Percentiles rank a stretch among this genome's conserved stretches.
Evolutionary conservation across 2,797 vertebrate genomes (phyloP).

Genomic region (Rhinophrynus dorsalis): DNA sequence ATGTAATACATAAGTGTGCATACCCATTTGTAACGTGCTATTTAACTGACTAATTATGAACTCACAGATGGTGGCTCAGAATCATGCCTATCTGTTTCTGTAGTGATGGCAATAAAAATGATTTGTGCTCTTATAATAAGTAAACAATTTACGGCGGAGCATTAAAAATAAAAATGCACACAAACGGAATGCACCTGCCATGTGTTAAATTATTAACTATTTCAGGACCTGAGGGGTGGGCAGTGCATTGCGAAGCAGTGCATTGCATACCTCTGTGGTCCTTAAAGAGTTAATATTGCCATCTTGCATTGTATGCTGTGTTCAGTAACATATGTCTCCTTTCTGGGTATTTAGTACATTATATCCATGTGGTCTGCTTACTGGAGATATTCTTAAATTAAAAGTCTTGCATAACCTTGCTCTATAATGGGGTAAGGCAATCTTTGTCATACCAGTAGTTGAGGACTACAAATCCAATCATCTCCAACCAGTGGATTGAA

Average conservation of each 20-base stretch:
- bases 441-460: too few relatives aligned
- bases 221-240: too few relatives aligned
- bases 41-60: constrained; percentile 46
- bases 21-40: constrained; percentile 34
- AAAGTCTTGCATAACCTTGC: too few relatives aligned
- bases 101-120: constrained; percentile 34
- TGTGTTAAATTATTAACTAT: too few relatives aligned
- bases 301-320: constrained; percentile 1
- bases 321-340: not conserved
- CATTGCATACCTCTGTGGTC: too few relatives aligned
- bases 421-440: too few relatives aligned
- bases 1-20: constrained; percentile 23
- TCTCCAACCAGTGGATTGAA: too few relatives aligned
- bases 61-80: constrained; percentile 32
- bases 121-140: constrained; percentile 36
- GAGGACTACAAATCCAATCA: too few relatives aligned
- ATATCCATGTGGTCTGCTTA: too few relatives aligned
- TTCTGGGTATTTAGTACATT: too few relatives aligned
- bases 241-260: too few relatives aligned
- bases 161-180: constrained; percentile 6
- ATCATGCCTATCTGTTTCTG: constrained; percentile 3
- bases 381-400: too few relatives aligned
- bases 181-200: constrained; percentile 20
- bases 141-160: constrained; percentile 30
- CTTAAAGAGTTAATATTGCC: not conserved